Evolutionary conservation across 2,113 vertebrate genomes (phyloP).

Genomic region (Leptosomus discolor): DNA sequence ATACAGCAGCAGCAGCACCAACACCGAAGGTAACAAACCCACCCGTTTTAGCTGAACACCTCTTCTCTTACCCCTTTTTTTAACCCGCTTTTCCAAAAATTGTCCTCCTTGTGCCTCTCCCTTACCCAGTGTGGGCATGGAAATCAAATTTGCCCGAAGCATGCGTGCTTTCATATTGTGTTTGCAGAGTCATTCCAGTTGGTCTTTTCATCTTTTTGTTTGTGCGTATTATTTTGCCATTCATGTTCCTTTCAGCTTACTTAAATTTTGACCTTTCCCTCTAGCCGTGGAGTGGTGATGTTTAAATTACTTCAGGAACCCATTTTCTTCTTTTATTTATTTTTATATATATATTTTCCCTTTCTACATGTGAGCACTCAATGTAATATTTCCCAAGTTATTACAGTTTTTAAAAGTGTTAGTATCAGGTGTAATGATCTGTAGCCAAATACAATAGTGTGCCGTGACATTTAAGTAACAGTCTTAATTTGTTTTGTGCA

Average conservation of each 20-base stretch:
- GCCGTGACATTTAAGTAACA: slow-evolving; percentile 98
- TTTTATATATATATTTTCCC: slow-evolving; percentile 47
- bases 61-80: neutral
- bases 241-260: slow-evolving; percentile 80
- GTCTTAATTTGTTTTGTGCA: slow-evolving; percentile 96
- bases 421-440: slow-evolving; percentile 99
- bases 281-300: slow-evolving; percentile 70
- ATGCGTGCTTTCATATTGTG: slow-evolving; percentile 61
- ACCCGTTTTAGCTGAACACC: neutral
- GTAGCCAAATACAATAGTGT: slow-evolving; percentile 97
- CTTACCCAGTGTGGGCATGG: neutral
- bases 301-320: slow-evolving; percentile 79
- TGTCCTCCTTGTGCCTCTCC: neutral
- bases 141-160: slow-evolving; percentile 55
- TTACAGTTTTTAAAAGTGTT: slow-evolving; percentile 93
- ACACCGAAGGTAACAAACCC: slow-evolving; percentile 86
- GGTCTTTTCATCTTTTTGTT: slow-evolving; percentile 65
- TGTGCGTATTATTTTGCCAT: slow-evolving; percentile 70
- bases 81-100: neutral
- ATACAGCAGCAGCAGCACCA: slow-evolving; percentile 87
- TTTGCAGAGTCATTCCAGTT: slow-evolving; percentile 55
- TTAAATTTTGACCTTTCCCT: slow-evolving; percentile 82
- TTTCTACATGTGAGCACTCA: slow-evolving; percentile 80
- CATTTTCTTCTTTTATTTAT: slow-evolving; percentile 66
- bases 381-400: slow-evolving; percentile 94